A percentile compares a stretch with the other conserved stretches of the same genome.
phyloP scores from a whole-genome alignment of 2,797 vertebrate genomes.

The Siniperca obscura region DNA sequence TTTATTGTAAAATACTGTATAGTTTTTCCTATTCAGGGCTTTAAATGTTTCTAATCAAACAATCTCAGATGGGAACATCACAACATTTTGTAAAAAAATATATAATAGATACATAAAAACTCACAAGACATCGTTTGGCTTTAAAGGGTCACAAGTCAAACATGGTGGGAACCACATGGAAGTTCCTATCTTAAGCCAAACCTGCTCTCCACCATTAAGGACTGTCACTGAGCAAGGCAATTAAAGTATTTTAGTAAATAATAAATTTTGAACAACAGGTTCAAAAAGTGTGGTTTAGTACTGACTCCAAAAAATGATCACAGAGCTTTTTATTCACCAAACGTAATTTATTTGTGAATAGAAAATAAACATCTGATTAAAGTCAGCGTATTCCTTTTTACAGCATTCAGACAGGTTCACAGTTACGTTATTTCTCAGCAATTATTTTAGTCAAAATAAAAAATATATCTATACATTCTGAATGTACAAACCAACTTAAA shows the following conservation, averaged over 20 bases:
- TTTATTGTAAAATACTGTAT: background rate
- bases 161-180: no score
- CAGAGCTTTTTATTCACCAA: slow-evolving; percentile 6
- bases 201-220: background rate
- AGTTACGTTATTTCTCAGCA: slow-evolving; percentile 43
- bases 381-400: slow-evolving; percentile 27
- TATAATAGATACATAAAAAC: background rate
- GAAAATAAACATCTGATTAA: slow-evolving; percentile 58
- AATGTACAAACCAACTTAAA: slow-evolving; percentile 17
- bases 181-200: no score
- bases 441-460: slow-evolving; percentile 32
- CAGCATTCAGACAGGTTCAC: slow-evolving; percentile 69
- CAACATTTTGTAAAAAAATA: background rate
- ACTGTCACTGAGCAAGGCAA: background rate
- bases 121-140: no score
- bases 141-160: background rate
- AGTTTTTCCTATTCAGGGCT: background rate
- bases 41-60: background rate
- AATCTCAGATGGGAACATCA: background rate
- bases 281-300: no score
- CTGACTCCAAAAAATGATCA: background rate
- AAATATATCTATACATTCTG: slow-evolving; percentile 25
- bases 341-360: slow-evolving; percentile 69
- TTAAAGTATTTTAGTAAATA: no score
- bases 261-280: background rate